These are phyloP conservation scores for Oxyruncus cristatus DNA, from an alignment of 2,113 vertebrate species.

Conservation along the genomic window DNA sequence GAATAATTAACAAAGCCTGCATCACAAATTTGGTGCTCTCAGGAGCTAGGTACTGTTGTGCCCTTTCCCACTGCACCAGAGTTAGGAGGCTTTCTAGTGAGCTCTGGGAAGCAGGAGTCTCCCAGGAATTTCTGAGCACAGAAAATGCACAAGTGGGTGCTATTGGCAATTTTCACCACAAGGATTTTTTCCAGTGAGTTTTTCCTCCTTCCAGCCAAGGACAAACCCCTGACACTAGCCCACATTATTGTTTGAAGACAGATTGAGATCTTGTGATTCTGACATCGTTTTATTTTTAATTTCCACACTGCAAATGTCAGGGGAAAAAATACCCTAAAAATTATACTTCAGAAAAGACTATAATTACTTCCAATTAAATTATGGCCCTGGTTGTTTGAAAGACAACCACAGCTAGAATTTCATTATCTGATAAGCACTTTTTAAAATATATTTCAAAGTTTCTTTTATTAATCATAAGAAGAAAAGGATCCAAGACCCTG, in stretches of 20 bases:
- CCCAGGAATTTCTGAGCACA: neutral
- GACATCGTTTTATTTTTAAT: conserved; percentile 68
- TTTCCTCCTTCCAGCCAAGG: conserved; percentile 29
- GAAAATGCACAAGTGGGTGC: neutral
- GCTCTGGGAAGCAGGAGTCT: neutral
- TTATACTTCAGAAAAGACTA: conserved; percentile 70
- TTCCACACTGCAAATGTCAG: conserved; percentile 65
- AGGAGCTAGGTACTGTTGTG: neutral
- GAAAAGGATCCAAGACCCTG: conserved; percentile 15
- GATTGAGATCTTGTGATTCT: conserved; percentile 58
- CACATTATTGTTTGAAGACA: conserved; percentile 61
- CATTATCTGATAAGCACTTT: conserved; percentile 70
- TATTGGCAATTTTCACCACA: neutral
- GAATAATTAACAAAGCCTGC: conserved; percentile 12
- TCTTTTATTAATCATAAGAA: conserved; percentile 23
- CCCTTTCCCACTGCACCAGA: neutral
- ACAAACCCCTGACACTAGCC: conserved; percentile 64
- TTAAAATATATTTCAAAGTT: conserved; percentile 45
- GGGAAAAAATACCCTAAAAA: conserved; percentile 72
- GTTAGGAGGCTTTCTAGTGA: neutral
- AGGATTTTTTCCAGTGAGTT: conserved; percentile 16
- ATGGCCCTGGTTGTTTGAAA: conserved; percentile 63
- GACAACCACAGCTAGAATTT: conserved; percentile 68
- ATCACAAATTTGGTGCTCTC: neutral
- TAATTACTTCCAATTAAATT: conserved; percentile 73